A percentile compares a stretch with the other conserved stretches of the same genome.
Evolutionary conservation across 2,888 invertebrate species (phyloP).

Genomic region (Coenonympha glycerion): DNA sequence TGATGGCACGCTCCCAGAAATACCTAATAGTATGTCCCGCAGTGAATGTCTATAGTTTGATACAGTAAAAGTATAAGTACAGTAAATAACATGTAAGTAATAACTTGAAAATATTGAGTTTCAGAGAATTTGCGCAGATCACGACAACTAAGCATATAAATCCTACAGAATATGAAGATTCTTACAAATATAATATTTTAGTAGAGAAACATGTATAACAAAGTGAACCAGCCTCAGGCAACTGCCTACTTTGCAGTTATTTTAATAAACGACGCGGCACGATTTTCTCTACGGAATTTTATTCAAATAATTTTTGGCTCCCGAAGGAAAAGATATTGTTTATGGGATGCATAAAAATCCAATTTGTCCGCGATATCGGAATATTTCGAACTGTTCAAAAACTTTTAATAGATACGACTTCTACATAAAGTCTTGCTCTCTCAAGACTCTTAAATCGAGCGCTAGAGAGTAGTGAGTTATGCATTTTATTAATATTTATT

Average conservation of each 20-base stretch:
- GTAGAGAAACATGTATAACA: not conserved
- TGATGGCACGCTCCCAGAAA: no score
- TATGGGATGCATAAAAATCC: conserved; percentile 1
- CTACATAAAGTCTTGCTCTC: not conserved
- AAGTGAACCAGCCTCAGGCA: conserved; percentile 3
- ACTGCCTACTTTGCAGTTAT: conserved; percentile 10
- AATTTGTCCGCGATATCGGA: not conserved
- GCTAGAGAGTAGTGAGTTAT: no score
- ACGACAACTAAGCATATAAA: no score
- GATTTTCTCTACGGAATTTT: conserved; percentile 1
- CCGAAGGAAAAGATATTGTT: conserved; percentile 2
- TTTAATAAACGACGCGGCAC: conserved; percentile 7
- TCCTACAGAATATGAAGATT: not conserved
- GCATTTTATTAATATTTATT: no score
- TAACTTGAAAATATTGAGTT: no score
- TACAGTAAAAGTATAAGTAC: no score
- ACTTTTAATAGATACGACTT: not conserved
- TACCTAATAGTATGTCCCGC: no score
- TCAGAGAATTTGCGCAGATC: no score
- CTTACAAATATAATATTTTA: not conserved
- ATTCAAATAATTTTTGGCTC: conserved; percentile 3
- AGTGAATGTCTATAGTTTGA: no score
- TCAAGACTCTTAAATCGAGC: no score
- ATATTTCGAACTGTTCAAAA: not conserved
- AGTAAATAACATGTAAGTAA: no score